phyloP scores from a whole-genome alignment of 2,797 vertebrate genomes.

The Acestrorhynchus altus region DNA sequence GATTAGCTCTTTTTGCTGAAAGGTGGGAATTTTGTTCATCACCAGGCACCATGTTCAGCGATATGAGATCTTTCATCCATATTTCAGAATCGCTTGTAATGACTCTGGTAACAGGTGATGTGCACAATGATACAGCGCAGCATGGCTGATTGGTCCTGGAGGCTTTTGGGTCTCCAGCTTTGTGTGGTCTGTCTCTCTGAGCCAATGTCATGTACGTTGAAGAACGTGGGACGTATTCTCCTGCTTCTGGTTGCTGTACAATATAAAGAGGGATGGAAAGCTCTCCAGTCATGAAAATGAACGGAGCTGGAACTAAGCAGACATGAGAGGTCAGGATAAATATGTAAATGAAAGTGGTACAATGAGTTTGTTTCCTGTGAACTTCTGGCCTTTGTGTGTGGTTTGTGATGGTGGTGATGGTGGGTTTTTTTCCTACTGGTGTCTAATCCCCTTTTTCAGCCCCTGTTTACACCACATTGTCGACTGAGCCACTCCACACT shows the following conservation, averaged over 20 bases:
- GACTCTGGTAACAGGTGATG: no score
- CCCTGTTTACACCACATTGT: conserved; percentile 45
- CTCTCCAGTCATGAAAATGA: conserved; percentile 21
- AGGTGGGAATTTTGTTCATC: no score
- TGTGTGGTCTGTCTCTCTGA: no score
- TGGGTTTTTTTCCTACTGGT: conserved; percentile 12
- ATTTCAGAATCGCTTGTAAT: no score
- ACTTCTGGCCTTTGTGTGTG: conserved; percentile 4
- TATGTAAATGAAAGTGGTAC: not conserved
- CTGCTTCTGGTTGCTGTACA: conserved; percentile 51
- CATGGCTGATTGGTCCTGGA: no score
- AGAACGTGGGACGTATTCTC: conserved; percentile 39
- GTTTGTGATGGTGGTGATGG: conserved; percentile 38
- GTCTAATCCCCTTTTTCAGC: conserved; percentile 38
- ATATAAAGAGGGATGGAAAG: conserved; percentile 46
- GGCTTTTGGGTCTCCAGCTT: no score
- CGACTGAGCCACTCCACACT: conserved; percentile 20
- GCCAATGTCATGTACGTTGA: not conserved
- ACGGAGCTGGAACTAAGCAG: no score
- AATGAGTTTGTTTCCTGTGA: not conserved
- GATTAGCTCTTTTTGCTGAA: no score
- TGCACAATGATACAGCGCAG: no score
- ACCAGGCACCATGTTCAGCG: no score
- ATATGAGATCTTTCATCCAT: no score
- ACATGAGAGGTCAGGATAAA: no score